Evolutionary conservation across 2,113 vertebrate species (phyloP).

Genomic region (Anarhynchus alexandrinus): DNA sequence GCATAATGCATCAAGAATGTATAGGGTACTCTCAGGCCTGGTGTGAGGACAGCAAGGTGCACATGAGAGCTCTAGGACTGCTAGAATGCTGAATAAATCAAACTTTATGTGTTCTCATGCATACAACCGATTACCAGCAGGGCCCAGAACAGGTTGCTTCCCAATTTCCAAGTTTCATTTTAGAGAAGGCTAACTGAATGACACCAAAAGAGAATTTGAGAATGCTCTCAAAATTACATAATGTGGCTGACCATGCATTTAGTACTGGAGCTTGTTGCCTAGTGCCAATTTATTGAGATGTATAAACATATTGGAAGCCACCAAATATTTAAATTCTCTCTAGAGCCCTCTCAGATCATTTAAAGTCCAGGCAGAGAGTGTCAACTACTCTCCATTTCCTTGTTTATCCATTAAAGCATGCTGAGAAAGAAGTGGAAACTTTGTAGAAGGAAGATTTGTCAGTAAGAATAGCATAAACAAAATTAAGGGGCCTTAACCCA

Average conservation of each 20-base stretch:
- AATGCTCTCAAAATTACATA: neutral
- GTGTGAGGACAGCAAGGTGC: neutral
- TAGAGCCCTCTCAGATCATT: neutral
- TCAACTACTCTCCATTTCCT: neutral
- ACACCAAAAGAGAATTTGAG: neutral
- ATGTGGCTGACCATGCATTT: neutral
- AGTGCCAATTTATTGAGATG: neutral
- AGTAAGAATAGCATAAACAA: neutral
- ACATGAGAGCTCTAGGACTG: neutral
- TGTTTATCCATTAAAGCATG: neutral
- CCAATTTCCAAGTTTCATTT: neutral
- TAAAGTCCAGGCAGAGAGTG: neutral
- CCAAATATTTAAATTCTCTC: neutral
- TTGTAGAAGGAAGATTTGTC: neutral
- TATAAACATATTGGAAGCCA: neutral
- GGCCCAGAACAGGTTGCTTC: neutral
- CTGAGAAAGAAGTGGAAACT: neutral
- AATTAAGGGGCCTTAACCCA: neutral
- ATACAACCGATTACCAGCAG: neutral
- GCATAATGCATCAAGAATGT: neutral
- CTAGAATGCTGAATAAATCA: neutral
- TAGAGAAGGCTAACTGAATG: neutral
- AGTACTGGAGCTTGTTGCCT: neutral
- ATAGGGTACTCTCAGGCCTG: neutral
- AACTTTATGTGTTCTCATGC: neutral